These are phyloP conservation scores for Mythimna vitellina DNA, from an alignment of 2,888 invertebrate genomes.

Conservation along the genomic window DNA sequence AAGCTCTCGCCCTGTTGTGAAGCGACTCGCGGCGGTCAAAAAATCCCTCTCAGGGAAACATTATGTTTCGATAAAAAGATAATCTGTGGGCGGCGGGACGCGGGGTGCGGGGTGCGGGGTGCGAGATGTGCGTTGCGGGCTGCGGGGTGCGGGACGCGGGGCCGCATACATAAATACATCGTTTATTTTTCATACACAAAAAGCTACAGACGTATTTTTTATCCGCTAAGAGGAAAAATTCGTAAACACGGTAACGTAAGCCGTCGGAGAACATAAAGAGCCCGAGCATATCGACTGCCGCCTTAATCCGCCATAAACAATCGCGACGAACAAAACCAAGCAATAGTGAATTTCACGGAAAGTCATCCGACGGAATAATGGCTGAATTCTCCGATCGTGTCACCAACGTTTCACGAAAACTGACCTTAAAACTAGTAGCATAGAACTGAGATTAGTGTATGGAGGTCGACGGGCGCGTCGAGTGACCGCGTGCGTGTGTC, in stretches of 20 bases:
- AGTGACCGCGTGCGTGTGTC: constrained; percentile 23
- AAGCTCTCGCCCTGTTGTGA: not conserved
- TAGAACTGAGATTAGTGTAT: constrained; percentile 46
- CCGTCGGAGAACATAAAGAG: constrained; percentile 73
- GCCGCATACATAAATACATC: constrained; percentile 68
- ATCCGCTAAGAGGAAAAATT: constrained; percentile 78
- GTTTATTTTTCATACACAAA: constrained; percentile 75
- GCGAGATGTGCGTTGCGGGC: not conserved
- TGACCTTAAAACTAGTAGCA: constrained; percentile 30
- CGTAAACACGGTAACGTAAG: constrained; percentile 76
- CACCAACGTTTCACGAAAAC: constrained; percentile 32
- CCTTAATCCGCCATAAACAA: constrained; percentile 85
- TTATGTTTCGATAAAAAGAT: constrained; percentile 73
- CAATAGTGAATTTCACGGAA: constrained; percentile 81
- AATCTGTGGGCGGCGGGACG: constrained; percentile 54
- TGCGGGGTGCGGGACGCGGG: not conserved
- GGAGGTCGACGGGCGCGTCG: not conserved
- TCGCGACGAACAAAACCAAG: constrained; percentile 79
- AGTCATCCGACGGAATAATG: constrained; percentile 82
- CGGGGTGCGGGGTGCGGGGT: not conserved
- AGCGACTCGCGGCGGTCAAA: constrained; percentile 31
- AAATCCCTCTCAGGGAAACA: constrained; percentile 48
- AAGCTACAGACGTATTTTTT: constrained; percentile 77
- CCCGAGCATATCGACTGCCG: constrained; percentile 76
- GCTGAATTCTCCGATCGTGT: constrained; percentile 77